Base-by-base conservation (phyloP, 1,140 invertebrate genomes). In the Mercenaria mercenaria region DNA sequence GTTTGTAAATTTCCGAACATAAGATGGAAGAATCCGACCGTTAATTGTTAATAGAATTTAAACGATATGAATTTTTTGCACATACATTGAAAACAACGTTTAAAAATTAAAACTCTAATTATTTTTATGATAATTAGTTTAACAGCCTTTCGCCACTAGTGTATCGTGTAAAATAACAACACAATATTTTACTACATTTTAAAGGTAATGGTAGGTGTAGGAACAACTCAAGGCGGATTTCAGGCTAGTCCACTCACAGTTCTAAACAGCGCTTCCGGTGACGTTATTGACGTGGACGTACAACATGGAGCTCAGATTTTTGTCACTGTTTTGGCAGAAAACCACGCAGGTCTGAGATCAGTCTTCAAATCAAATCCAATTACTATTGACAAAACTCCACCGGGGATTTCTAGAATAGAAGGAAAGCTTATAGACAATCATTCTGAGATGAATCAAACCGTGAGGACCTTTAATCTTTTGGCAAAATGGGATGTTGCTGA, bases 201-300 rank as follows among this genome's bases (percentile, higher is more conserved):
- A 8, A 32, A 87, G 87, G 11, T 89, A 26, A 50, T 72, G 59
- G 6, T 85, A 18, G 91, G 88, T 23, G 72, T 72, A 20, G 91
- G 91, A 88, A 90, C 91, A 18, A 90, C 88, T 6, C 37, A 34
- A 18, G 89, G 88, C 2, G 89, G 91, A 13, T 90, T 83, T 47
- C 91, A 91, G 69, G 52, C 90, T 26, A 41, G 37, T 41, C 67
- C 88, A 61, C 74, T 89, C 23, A 77, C 39, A 1, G 11, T 32
- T 39, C 39, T 88, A 37, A 59, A 76, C 67, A 41, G 39, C 59
- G 34, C 39, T 34, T 50, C 41, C 32, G 80, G 69, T 50, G 72
- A 59, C 11, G n/a, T 79, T 18, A 34, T 91, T 29, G 59, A 84
- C 18, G 59, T 79, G 13, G 52, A 90, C 39, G 26, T 72, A 39